Evolutionary conservation across 2,888 invertebrate genomes (phyloP), one percentile per base, ranked within the genome.

Genomic region (Aphodius sticticus): DNA sequence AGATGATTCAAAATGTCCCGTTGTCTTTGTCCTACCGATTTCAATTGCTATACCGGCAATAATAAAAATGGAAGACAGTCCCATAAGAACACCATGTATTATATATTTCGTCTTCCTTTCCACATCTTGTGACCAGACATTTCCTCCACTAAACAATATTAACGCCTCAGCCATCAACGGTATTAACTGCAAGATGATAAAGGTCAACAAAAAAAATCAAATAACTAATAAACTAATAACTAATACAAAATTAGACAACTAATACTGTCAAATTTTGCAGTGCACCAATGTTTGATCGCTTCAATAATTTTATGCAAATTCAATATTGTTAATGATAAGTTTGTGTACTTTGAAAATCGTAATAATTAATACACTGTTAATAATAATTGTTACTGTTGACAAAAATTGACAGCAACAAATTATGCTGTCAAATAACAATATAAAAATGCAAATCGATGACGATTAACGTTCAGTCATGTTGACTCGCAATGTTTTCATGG

Each of bases 121-220:
- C 6, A 84, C 71, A 37, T 83, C 81, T 81, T 81, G 81, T 53
- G 84, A 82, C 83, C 84, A 82, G 36, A 83, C 81, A 81, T 86
- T 87, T 36, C 85, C 83, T 53, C 83, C 83, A 15, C 83, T 83
- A 77, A 85, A 86, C 12, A 86, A 53, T 70, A 86, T 83, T n/a
- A 87, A 79, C 12, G 84, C 85, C 81, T 85, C 85, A 4, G 85
- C 84, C 84, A 86, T 85, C 69, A 86, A 82, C n/a, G 86, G 82
- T 6, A 85, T 80, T 79, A 85, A 80, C 87, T 87, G 78, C 79
- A 85, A 84, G 77, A 78, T 79, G 35, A 70, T 70, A 12, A 77
- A 53, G 3, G 3, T 26, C 26, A 26, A 26, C 26, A 26, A 26
- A 26, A 26, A 26, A 53, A 53, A 53, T 53, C 7, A 53, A 53